These are phyloP conservation scores for Propithecus perrieri DNA, from an alignment of 2,797 vertebrate genomes.

Conservation along the genomic window DNA sequence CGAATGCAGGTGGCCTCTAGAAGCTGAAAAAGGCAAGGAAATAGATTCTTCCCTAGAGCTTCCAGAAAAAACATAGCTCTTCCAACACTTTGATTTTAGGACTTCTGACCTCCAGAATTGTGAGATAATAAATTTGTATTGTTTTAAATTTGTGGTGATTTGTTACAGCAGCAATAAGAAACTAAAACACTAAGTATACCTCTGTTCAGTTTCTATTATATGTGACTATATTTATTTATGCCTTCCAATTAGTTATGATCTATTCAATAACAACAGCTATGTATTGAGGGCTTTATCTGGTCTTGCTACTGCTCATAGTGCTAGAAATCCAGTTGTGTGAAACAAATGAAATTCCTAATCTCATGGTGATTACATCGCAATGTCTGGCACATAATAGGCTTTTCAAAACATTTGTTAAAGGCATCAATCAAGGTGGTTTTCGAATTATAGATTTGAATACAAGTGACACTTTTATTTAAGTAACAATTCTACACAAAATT, in stretches of 20 bases:
- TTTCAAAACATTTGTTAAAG: conserved; percentile 20
- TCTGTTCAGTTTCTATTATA: not conserved
- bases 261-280: not conserved
- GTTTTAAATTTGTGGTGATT: not conserved
- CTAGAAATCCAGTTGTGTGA: not conserved
- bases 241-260: not conserved
- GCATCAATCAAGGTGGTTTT: not conserved
- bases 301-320: not conserved
- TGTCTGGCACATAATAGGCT: not conserved
- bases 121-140: not conserved
- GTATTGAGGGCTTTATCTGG: not conserved
- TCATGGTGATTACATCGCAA: not conserved
- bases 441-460: not conserved
- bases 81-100: not conserved
- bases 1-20: not conserved
- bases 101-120: not conserved
- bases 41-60: not conserved
- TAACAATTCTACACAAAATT: conserved; percentile 8
- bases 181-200: not conserved
- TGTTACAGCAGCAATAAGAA: not conserved
- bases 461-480: not conserved
- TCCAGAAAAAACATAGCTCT: not conserved
- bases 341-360: not conserved
- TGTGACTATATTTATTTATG: not conserved
- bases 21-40: not conserved